phyloP scores from a whole-genome alignment of 2,888 invertebrate genomes.

The Nipponacmea schrenckii region DNA sequence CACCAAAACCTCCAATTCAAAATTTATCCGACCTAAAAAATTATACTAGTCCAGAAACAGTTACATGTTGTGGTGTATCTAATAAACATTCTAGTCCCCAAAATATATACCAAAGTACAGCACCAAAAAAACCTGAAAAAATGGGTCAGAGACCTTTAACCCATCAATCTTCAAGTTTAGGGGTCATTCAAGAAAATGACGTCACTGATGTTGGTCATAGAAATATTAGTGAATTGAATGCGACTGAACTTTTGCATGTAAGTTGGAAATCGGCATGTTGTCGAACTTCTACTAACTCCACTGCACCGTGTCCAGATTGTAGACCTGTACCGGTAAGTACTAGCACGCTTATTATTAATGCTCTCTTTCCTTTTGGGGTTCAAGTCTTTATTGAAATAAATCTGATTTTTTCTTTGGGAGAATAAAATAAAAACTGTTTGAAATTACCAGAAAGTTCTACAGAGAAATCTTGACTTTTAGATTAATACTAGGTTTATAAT shows the following conservation, averaged over 20 bases:
- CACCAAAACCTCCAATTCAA: slow-evolving; percentile 24
- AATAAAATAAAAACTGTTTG: too few species aligned
- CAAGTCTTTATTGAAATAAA: too few species aligned
- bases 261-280: slow-evolving; percentile 50
- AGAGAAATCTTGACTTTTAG: too few species aligned
- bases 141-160: neutral
- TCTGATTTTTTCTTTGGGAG: too few species aligned
- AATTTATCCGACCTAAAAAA: slow-evolving; percentile 7
- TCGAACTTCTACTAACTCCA: slow-evolving; percentile 37
- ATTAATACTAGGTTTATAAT: too few species aligned
- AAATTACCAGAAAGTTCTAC: too few species aligned
- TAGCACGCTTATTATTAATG: neutral
- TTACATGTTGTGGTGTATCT: slow-evolving; percentile 10
- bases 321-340: slow-evolving; percentile 51
- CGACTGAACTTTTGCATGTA: slow-evolving; percentile 55
- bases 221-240: slow-evolving; percentile 39
- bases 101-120: slow-evolving; percentile 13
- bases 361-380: too few species aligned
- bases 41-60: slow-evolving; percentile 19
- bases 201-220: slow-evolving; percentile 10
- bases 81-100: slow-evolving; percentile 18
- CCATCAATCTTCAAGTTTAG: neutral
- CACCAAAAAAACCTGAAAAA: slow-evolving; percentile 11
- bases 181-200: neutral
- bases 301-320: slow-evolving; percentile 41